Evolutionary conservation across 2,797 vertebrate species (phyloP).

Genomic region (Pantherophis vulpinus): DNA sequence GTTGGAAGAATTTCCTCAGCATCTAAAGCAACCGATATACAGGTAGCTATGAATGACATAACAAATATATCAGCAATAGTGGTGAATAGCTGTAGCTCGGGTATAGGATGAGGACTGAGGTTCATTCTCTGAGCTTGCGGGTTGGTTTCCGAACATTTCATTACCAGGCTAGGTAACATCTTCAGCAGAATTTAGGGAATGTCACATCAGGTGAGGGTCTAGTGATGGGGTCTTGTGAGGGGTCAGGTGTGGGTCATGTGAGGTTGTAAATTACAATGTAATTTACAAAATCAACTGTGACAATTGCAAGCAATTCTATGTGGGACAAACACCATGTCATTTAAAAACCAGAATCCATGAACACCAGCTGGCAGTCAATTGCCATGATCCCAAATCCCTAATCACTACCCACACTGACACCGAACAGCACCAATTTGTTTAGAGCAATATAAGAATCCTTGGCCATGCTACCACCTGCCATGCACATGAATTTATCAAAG

Average conservation of each 20-base stretch:
- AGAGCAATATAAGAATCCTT: not conserved
- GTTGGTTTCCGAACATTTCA: not conserved
- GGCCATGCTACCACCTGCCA: not conserved
- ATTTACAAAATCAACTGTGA: not conserved
- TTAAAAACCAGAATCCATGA: not conserved
- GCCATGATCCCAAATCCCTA: not conserved
- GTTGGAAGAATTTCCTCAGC: not conserved
- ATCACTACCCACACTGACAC: not conserved
- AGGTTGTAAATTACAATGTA: not conserved
- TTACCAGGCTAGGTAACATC: not conserved
- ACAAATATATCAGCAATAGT: not conserved
- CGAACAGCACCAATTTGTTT: not conserved
- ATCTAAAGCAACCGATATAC: not conserved
- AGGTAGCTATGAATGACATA: not conserved
- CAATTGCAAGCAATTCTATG: not conserved
- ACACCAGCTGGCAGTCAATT: not conserved
- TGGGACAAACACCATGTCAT: not conserved
- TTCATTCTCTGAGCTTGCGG: not conserved
- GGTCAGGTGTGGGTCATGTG: not conserved
- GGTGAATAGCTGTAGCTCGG: not conserved
- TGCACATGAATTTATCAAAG: not conserved
- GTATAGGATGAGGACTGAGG: not conserved
- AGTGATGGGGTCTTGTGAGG: not conserved
- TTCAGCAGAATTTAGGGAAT: not conserved
- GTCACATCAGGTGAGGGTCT: not conserved